phyloP scores from a whole-genome alignment of 2,113 vertebrate genomes.

The Campylomormyrus numenius region DNA sequence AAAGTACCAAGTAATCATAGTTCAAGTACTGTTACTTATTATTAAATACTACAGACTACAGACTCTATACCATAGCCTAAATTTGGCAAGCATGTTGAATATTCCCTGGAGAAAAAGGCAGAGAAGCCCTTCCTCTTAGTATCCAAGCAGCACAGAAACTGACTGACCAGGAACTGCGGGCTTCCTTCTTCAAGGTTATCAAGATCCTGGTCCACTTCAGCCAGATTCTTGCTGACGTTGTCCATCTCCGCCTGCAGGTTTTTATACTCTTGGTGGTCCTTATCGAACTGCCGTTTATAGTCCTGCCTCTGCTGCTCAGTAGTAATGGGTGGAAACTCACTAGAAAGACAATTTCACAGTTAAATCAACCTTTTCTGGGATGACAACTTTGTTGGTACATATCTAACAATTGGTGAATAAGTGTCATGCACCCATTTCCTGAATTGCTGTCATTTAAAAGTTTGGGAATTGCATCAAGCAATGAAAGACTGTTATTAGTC shows the following conservation, averaged over 20 bases:
- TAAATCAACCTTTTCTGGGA: not conserved
- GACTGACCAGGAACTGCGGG: constrained; percentile 65
- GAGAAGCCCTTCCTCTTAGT: not conserved
- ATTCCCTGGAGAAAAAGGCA: not conserved
- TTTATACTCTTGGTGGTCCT: constrained; percentile 66
- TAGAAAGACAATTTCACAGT: constrained; percentile 23
- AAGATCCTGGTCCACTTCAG: constrained; percentile 63
- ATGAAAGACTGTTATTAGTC: not conserved
- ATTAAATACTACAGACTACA: not conserved
- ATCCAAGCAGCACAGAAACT: not conserved
- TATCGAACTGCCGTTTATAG: constrained; percentile 71
- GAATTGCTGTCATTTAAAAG: not conserved
- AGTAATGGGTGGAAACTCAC: constrained; percentile 63
- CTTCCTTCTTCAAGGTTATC: constrained; percentile 65
- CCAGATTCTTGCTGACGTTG: constrained; percentile 60
- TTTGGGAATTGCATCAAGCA: not conserved
- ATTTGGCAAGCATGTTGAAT: not conserved
- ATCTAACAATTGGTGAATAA: not conserved
- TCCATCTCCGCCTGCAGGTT: constrained; percentile 70
- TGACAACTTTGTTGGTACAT: not conserved
- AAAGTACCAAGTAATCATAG: not conserved
- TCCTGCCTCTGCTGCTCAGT: constrained; percentile 53
- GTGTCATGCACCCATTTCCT: not conserved
- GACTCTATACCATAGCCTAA: not conserved
- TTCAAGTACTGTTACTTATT: not conserved